These are phyloP conservation scores for Heptranchias perlo DNA, from an alignment of 2,113 vertebrate genomes.

Conservation along the genomic window DNA sequence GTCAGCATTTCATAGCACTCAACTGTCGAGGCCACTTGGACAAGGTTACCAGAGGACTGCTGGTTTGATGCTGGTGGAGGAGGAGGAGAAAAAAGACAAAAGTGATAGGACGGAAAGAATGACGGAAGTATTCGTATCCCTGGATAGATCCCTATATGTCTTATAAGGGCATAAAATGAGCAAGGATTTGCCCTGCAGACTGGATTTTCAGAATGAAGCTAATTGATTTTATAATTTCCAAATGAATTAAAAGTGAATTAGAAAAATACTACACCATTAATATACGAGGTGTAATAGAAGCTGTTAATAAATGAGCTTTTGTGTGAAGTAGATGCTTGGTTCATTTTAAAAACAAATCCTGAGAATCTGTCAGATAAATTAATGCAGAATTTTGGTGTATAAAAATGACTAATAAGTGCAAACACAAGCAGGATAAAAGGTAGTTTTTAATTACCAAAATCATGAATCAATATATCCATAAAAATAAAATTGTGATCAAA, in stretches of 20 bases:
- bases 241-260: neutral
- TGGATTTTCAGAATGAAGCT: neutral
- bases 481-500: neutral
- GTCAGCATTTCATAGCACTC: neutral
- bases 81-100: neutral
- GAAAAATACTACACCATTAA: neutral
- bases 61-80: neutral
- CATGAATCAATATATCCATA: neutral
- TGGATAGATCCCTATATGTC: neutral
- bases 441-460: neutral
- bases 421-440: neutral
- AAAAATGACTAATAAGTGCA: neutral
- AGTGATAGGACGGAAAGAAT: neutral
- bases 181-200: neutral
- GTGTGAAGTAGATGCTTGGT: neutral
- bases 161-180: neutral
- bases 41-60: neutral
- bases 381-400: neutral
- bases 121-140: neutral
- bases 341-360: slow-evolving; percentile 18
- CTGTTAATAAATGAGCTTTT: neutral
- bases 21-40: neutral
- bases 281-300: neutral
- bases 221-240: neutral
- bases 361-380: neutral